Evolutionary conservation across 2,113 vertebrate genomes (phyloP), one percentile per base, ranked within the genome.

Genomic region (Anoura caudifer): DNA sequence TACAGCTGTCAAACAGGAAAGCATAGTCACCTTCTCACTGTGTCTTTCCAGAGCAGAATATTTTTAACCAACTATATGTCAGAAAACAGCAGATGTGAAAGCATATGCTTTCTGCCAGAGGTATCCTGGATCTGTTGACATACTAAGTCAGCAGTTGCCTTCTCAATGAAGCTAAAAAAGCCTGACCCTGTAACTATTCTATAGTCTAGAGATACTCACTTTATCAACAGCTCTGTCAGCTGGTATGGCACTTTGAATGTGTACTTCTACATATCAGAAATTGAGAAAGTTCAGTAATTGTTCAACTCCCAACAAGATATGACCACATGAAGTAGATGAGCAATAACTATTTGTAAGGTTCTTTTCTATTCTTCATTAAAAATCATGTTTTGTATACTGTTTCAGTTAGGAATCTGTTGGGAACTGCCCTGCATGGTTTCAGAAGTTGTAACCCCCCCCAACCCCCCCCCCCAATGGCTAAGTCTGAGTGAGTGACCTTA

Each of bases 31-130:
- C 41, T 92, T 20, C 7, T 94, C 31, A 90, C 33, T 81, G 80
- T 69, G 36, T 81, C 36, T 83, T 59, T 88, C 45, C 84, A 85
- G 92, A 90, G 47, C 2, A 72, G 24, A n/a, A 52, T 87, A 91
- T 96, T 96, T 96, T 91, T 47, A 89, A 61, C 41, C 33, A 83
- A 41, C 38, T 79, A 70, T 89, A 17, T 19, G 93, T 69, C 85
- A 96, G 36, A 91, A 97, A 94, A 88, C 63, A 92, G 69, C 91
- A 86, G 56, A 91, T 95, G 77, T 72, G 82, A 85, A 94, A 69
- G 22, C 41, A 76, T 95, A 83, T 65, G 91, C n/a, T 84, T 63
- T 52, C 91, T 75, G 22, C 16, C 69, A 96, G 47, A 59, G 7
- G 82, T 38, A 76, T 50, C 12, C 50, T 65, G 8, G 31, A 81